Base-by-base conservation (phyloP, 2,888 invertebrate genomes). In the Drosophila merina region DNA sequence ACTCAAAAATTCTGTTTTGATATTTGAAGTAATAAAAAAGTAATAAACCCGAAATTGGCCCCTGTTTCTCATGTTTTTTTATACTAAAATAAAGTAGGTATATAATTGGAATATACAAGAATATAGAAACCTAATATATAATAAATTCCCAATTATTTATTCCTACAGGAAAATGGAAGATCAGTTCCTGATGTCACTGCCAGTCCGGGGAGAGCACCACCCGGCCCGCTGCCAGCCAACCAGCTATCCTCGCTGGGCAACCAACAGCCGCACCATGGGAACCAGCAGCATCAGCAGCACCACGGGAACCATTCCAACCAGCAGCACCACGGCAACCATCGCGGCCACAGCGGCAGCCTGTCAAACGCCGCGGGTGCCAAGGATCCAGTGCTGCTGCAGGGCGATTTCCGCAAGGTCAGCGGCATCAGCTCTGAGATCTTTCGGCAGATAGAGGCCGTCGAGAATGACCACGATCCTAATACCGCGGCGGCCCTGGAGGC, bases 401-500 rank as follows among this genome's bases (percentile, higher is more conserved):
- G 97, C 86, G 97, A 98, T 93, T 98, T 98, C 93, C 95, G 97
- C 90, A 98, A 97, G 95, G 97, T 98, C 91, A 97, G 97, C 92
- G 98, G 98, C 90, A 98, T 98, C 90, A 97, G 97, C 92, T 97
- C 96, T 91, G 98, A 98, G 93, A 97, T 98, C 92, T 98, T 98
- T 94, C 96, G 97, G 90, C 97, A 98, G 94, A 97, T 98, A 94
- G 97, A 98, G 93, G 96, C 97, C 90, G 96, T 98, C 86, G 98
- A 98, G 93, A 97, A 98, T 93, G 97, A 98, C 93, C 97, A 97
- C 93, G 97, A 97, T 92, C 96, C 97, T 80, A 96, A 97, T 88
- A 97, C 97, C 79, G 97, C 97, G 76, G 97, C 97, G 86, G 97
- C 97, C 79, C 94, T 97, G 92, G 97, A 97, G 94, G 96, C 96